A percentile compares a stretch with the other conserved stretches of the same genome.
phyloP scores from a whole-genome alignment of 2,888 invertebrate genomes.

The Zaprionus bogoriensis region DNA sequence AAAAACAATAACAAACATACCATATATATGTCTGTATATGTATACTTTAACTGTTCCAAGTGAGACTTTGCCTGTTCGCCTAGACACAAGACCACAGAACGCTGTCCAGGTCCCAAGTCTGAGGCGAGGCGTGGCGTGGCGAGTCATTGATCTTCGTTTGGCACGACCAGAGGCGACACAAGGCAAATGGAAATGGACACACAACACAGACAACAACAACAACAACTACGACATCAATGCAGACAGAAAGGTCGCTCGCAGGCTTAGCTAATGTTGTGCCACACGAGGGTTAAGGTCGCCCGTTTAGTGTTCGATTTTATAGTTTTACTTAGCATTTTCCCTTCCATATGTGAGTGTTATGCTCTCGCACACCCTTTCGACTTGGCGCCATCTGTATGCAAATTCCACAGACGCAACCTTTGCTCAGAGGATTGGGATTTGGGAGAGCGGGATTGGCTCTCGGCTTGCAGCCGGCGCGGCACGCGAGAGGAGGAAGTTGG shows the following conservation, averaged over 20 bases:
- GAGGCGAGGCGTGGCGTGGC: conserved; percentile 1
- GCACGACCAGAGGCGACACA: conserved; percentile 23
- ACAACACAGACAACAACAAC: conserved; percentile 12
- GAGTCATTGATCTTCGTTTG: conserved; percentile 63
- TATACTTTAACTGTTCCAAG: background rate
- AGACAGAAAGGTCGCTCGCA: conserved; percentile 34
- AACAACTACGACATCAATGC: conserved; percentile 9
- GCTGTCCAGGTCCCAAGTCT: background rate
- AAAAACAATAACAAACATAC: conserved; percentile 1
- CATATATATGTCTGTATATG: background rate
- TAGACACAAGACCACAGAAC: background rate
- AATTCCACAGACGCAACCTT: conserved; percentile 27
- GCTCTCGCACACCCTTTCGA: background rate
- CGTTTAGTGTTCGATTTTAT: conserved; percentile 23
- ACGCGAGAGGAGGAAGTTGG: conserved; percentile 57
- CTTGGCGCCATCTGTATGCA: conserved; percentile 52
- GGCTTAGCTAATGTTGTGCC: background rate
- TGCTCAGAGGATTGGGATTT: conserved; percentile 2
- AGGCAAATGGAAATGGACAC: conserved; percentile 25
- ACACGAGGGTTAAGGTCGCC: conserved; percentile 23
- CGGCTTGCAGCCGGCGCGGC: conserved; percentile 25
- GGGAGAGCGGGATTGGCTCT: background rate
- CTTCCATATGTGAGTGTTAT: conserved; percentile 29
- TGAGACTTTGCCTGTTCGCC: background rate
- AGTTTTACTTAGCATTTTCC: conserved; percentile 27